Conservation (phyloP, 37 sponge, comb jelly and placozoan species). For the Aphrocallistes beatrix region DNA sequence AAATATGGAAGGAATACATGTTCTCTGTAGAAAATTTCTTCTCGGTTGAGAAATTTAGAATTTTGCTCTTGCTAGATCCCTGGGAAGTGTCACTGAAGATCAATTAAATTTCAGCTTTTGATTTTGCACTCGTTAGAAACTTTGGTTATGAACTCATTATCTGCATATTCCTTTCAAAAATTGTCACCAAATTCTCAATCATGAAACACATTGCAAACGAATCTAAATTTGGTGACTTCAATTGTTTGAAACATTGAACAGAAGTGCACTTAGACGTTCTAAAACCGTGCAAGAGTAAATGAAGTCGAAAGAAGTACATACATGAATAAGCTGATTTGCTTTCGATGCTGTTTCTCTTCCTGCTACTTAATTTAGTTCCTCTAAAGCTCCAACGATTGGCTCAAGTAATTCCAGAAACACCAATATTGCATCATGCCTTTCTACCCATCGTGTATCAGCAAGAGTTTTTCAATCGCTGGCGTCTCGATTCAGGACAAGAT, state of each 20-base stretch:
- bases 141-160: background rate
- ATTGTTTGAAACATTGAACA: background rate
- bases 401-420: constrained; percentile 1
- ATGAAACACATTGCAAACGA: background rate
- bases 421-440: constrained; percentile 14
- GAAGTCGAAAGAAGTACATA: constrained; percentile 3
- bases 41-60: background rate
- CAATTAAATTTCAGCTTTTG: background rate
- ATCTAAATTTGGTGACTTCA: background rate
- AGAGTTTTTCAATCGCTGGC: constrained; percentile 19
- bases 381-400: constrained; percentile 4
- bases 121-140: background rate
- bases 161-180: background rate
- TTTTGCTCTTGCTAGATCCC: background rate
- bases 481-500: background rate
- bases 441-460: background rate
- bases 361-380: background rate
- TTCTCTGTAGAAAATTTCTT: background rate
- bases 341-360: constrained; percentile 9
- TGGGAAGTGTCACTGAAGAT: background rate
- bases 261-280: constrained; percentile 6
- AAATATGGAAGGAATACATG: background rate
- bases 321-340: background rate
- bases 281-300: constrained; percentile 11
- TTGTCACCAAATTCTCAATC: background rate